phyloP scores from a whole-genome alignment of 2,797 vertebrate species.

The Rhinella marina region DNA sequence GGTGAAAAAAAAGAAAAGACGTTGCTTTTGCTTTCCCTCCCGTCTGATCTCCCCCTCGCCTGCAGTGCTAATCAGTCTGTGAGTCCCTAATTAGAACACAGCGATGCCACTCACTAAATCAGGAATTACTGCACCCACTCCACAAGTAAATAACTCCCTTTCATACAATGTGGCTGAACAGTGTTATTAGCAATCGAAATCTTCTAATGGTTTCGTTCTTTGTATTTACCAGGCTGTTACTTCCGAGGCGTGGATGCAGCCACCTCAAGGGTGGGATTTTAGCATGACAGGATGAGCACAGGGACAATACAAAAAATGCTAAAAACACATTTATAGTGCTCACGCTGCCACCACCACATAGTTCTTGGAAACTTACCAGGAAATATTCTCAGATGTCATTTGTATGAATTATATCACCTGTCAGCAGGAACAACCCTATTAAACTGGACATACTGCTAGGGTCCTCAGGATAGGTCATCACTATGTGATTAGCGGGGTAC shows the following conservation, averaged over 20 bases:
- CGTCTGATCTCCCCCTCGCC: slow-evolving; percentile 65
- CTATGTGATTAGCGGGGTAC: no score
- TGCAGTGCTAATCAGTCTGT: slow-evolving; percentile 68
- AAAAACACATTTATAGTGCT: not conserved
- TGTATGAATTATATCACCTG: not conserved
- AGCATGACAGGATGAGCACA: not conserved
- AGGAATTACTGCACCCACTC: slow-evolving; percentile 58
- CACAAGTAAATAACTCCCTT: slow-evolving; percentile 61
- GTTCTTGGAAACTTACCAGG: not conserved
- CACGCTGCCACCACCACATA: not conserved
- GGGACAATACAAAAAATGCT: slow-evolving; percentile 5
- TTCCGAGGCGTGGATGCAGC: not conserved
- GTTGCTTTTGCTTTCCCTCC: slow-evolving; percentile 50
- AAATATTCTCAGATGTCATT: not conserved
- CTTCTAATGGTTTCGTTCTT: slow-evolving; percentile 45
- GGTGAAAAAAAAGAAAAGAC: slow-evolving; percentile 63
- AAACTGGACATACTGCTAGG: no score
- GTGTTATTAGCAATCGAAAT: slow-evolving; percentile 55
- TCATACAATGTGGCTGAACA: slow-evolving; percentile 56
- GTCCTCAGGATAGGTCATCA: no score
- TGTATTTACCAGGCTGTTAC: slow-evolving; percentile 45
- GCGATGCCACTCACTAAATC: slow-evolving; percentile 63
- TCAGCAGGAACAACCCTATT: not conserved
- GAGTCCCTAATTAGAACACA: slow-evolving; percentile 70
- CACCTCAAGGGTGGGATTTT: slow-evolving; percentile 18